These are phyloP conservation scores for Eublepharis macularius DNA, from an alignment of 2,113 vertebrate species.

Conservation along the genomic window DNA sequence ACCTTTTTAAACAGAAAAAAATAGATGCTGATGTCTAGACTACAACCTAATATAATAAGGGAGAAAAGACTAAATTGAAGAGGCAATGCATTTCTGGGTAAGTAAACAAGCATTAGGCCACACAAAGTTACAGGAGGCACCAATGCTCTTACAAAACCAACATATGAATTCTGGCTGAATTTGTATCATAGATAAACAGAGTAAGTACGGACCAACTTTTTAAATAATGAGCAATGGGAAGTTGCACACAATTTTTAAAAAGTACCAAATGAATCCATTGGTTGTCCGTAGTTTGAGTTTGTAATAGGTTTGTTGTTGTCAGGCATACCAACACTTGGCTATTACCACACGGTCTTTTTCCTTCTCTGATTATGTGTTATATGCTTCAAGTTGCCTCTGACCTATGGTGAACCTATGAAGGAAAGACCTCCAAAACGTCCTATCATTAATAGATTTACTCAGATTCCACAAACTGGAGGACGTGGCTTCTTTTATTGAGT, in stretches of 20 bases:
- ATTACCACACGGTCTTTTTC: not conserved
- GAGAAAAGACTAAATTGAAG: not conserved
- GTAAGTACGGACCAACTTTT: not conserved
- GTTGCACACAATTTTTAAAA: not conserved
- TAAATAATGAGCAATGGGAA: not conserved
- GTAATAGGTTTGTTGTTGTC: not conserved
- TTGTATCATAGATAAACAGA: not conserved
- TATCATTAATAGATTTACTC: no score
- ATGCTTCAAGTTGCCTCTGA: no score
- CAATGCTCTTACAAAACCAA: not conserved
- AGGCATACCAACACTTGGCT: not conserved
- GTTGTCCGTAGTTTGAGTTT: not conserved
- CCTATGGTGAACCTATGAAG: no score
- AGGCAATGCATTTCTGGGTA: not conserved
- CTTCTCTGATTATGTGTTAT: slow-evolving; percentile 7
- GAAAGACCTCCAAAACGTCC: no score
- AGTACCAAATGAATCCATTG: not conserved
- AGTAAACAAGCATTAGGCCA: not conserved
- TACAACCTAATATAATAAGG: not conserved
- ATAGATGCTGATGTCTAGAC: not conserved
- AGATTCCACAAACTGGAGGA: no score
- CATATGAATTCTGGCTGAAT: not conserved
- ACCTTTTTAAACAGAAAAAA: not conserved
- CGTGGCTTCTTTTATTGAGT: no score
- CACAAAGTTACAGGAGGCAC: no score